Conservation (phyloP, 2,113 vertebrate genomes). For the Nibea albiflora region DNA sequence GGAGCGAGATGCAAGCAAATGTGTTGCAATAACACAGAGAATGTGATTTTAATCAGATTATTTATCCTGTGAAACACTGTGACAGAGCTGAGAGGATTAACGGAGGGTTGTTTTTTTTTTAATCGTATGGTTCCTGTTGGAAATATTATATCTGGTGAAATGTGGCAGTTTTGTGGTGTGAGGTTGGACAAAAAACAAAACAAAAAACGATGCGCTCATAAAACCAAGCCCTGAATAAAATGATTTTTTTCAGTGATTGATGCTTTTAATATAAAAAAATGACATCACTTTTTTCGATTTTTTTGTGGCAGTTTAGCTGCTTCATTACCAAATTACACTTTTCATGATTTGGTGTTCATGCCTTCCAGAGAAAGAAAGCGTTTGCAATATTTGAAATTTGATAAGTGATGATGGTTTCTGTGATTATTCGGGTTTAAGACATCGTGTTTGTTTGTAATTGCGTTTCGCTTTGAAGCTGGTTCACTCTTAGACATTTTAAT, state of each 20-base stretch:
- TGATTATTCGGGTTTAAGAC: background rate
- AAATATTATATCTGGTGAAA: background rate
- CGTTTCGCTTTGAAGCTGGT: background rate
- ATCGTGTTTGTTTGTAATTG: background rate
- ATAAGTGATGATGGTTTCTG: background rate
- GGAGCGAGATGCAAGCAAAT: background rate
- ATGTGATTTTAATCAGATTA: background rate
- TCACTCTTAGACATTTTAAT: constrained; percentile 21
- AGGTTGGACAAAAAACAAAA: background rate
- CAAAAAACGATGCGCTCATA: background rate
- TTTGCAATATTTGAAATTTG: background rate
- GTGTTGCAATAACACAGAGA: background rate
- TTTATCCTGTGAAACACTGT: background rate
- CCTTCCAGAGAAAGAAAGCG: background rate
- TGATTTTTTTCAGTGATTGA: constrained; percentile 22
- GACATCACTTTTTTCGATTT: background rate
- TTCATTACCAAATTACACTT: constrained; percentile 5
- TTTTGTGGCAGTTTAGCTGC: background rate
- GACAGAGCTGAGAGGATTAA: background rate
- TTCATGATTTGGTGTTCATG: background rate
- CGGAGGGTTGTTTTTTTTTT: background rate
- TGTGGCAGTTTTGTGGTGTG: background rate
- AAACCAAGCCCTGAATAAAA: constrained; percentile 2
- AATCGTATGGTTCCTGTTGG: background rate
- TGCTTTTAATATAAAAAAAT: constrained; percentile 35